A percentile compares a stretch with the other conserved stretches of the same genome.
Conservation (phyloP, 2,113 vertebrate genomes). For the Oncorhynchus nerka region DNA sequence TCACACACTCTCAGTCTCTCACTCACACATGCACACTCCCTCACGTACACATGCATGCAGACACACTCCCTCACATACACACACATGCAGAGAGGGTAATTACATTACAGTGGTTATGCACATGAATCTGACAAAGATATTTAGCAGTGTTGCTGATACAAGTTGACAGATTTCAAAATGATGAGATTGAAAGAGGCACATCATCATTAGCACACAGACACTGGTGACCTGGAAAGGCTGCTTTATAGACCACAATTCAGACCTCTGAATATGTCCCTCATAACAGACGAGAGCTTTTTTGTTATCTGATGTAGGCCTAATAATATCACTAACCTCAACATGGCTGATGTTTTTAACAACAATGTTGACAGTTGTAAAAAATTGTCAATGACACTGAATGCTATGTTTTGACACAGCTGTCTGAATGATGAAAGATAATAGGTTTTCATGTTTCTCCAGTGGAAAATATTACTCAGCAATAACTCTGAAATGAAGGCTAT, state of each 20-base stretch:
- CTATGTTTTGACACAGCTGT: too few species aligned
- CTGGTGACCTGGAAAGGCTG: background rate
- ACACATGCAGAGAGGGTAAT: slow-evolving; percentile 17
- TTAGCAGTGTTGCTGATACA: background rate
- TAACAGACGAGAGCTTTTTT: too few species aligned
- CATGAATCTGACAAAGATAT: background rate
- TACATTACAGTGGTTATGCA: background rate
- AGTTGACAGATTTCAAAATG: background rate
- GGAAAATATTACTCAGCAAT: background rate
- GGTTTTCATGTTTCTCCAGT: background rate
- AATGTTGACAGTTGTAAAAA: too few species aligned
- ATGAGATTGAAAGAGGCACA: background rate
- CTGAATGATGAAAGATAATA: too few species aligned
- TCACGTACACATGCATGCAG: too few species aligned
- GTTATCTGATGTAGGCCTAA: too few species aligned
- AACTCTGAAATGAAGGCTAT: too few species aligned
- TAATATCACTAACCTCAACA: too few species aligned
- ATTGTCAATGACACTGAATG: too few species aligned
- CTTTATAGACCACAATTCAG: background rate
- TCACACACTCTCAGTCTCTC: too few species aligned
- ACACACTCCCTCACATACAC: slow-evolving; percentile 7
- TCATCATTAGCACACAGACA: background rate
- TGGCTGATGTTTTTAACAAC: too few species aligned
- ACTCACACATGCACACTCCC: too few species aligned
- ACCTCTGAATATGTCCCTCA: background rate